phyloP scores from a whole-genome alignment of 2,888 invertebrate genomes.

The Acanthosepion pharaonis region DNA sequence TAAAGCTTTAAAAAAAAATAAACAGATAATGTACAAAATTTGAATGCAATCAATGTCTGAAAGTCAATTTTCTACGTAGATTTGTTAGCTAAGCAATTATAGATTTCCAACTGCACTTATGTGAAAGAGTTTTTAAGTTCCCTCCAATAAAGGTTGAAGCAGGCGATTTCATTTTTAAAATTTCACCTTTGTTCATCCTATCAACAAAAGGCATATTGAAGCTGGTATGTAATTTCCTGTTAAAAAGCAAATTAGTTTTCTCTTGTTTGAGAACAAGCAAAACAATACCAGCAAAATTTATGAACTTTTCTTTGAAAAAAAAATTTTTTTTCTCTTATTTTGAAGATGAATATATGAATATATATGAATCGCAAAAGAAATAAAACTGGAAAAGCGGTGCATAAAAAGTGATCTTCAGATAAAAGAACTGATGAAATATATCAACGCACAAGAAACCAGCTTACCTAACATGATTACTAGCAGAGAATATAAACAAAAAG shows the following conservation, averaged over 20 bases:
- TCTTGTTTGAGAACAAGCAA: neutral
- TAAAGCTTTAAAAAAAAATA: neutral
- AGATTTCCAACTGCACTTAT: neutral
- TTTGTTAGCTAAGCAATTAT: neutral
- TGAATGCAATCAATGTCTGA: neutral
- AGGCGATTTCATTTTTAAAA: neutral
- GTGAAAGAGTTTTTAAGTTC: neutral
- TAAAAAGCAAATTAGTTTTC: conserved; percentile 33
- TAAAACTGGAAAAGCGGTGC: neutral
- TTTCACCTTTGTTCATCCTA: neutral
- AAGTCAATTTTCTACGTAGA: neutral
- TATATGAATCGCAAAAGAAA: neutral
- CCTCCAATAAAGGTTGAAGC: neutral
- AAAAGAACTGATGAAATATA: neutral
- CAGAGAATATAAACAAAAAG: neutral
- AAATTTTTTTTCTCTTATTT: neutral
- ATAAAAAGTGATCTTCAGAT: neutral
- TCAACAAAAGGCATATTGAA: neutral
- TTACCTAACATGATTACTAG: neutral
- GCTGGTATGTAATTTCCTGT: conserved; percentile 1
- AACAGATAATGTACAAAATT: neutral
- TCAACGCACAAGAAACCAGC: neutral
- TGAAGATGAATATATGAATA: neutral
- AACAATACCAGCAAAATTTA: neutral
- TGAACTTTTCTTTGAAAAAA: neutral